Evolutionary conservation across 2,888 invertebrate genomes (phyloP).

Genomic region (Ephialtes manifestator): DNA sequence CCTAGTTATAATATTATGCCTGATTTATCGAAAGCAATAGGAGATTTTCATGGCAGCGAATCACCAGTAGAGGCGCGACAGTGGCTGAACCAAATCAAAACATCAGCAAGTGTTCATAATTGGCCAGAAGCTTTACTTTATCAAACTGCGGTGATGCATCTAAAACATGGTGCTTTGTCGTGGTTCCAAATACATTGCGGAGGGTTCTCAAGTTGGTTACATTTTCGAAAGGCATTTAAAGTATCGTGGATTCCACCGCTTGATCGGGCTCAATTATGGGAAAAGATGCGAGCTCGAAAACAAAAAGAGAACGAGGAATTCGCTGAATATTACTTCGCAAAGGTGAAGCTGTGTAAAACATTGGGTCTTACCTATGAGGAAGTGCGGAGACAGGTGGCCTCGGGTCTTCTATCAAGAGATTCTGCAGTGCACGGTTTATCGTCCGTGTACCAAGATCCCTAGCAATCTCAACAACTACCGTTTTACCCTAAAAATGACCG

Average conservation of each 20-base stretch:
- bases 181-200: slow-evolving; percentile 55
- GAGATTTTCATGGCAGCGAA: slow-evolving; percentile 52
- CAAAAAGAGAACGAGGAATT: slow-evolving; percentile 53
- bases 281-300: slow-evolving; percentile 58
- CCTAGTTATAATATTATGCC: slow-evolving; percentile 65
- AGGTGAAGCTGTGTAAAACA: slow-evolving; percentile 2
- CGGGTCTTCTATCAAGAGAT: slow-evolving; percentile 49
- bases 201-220: slow-evolving; percentile 52
- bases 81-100: slow-evolving; percentile 65
- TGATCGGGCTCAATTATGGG: slow-evolving; percentile 59
- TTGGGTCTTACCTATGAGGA: slow-evolving; percentile 37
- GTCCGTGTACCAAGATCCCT: slow-evolving; percentile 24
- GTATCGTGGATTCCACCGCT: slow-evolving; percentile 51
- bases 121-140: slow-evolving; percentile 61
- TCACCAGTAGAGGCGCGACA: slow-evolving; percentile 56
- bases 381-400: slow-evolving; percentile 52
- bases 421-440: slow-evolving; percentile 56
- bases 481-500: no score
- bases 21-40: slow-evolving; percentile 64
- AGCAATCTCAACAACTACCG: no score
- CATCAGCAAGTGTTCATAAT: slow-evolving; percentile 55
- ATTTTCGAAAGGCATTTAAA: slow-evolving; percentile 52
- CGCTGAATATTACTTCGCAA: slow-evolving; percentile 65
- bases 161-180: slow-evolving; percentile 54
- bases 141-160: not conserved